These are phyloP conservation scores for Tetranychus truncatus DNA, from an alignment of 2,888 invertebrate species.

Conservation along the genomic window DNA sequence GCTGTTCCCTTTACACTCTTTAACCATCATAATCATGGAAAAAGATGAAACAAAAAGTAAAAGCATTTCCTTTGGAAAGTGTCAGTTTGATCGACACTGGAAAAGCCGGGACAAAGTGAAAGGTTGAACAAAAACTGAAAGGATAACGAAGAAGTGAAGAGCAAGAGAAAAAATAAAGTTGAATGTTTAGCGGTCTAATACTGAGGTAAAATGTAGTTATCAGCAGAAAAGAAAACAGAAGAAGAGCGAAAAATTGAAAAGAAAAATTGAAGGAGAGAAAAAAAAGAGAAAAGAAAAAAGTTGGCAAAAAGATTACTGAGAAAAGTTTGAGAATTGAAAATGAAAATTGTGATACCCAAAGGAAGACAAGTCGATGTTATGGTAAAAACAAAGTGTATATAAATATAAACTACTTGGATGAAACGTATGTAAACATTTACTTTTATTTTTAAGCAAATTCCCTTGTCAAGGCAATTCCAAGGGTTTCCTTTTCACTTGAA, in stretches of 20 bases:
- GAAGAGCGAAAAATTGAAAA: no score
- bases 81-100: neutral
- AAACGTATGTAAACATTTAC: conserved; percentile 1
- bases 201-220: no score
- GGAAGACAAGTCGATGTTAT: no score
- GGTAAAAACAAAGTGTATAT: neutral
- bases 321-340: no score
- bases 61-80: neutral
- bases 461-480: neutral
- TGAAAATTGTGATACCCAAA: no score
- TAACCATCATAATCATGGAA: neutral
- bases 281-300: no score
- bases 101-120: neutral
- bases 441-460: neutral
- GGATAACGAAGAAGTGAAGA: neutral
- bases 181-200: no score
- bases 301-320: no score
- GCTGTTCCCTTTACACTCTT: no score
- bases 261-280: no score
- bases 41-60: neutral
- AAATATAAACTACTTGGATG: neutral
- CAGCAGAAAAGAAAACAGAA: no score
- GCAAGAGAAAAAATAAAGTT: no score
- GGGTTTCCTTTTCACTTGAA: neutral
- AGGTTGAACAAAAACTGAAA: neutral